phyloP scores from a whole-genome alignment of 2,113 vertebrate species.

The Serinus canaria region DNA sequence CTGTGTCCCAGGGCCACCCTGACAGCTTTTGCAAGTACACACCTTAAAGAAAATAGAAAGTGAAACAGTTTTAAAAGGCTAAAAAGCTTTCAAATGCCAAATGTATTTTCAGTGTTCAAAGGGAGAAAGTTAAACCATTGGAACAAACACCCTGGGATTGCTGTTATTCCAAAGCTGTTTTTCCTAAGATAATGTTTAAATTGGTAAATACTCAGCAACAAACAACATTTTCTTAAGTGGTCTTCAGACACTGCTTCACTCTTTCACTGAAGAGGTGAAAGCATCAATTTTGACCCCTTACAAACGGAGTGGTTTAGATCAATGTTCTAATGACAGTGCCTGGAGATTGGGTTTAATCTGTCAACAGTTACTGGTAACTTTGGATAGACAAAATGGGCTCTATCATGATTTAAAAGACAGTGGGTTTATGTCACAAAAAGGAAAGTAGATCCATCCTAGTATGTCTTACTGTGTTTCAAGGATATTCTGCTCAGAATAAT shows the following conservation, averaged over 20 bases:
- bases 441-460: not conserved
- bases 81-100: not conserved
- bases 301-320: not conserved
- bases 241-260: not conserved
- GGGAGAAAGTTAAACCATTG: not conserved
- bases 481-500: not conserved
- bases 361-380: not conserved
- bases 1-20: not conserved
- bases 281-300: not conserved
- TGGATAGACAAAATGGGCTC: not conserved
- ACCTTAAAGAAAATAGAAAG: not conserved
- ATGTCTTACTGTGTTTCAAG: not conserved
- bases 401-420: not conserved
- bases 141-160: rapidly evolving
- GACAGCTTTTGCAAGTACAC: not conserved
- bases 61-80: not conserved
- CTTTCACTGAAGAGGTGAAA: not conserved
- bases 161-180: not conserved
- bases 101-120: not conserved
- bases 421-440: not conserved
- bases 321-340: not conserved
- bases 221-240: not conserved
- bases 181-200: not conserved
- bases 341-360: not conserved
- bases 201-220: not conserved